Evolutionary conservation across 2,113 vertebrate species (phyloP), one percentile per base, ranked within the genome.

Genomic region (Ageneiosus marmoratus): DNA sequence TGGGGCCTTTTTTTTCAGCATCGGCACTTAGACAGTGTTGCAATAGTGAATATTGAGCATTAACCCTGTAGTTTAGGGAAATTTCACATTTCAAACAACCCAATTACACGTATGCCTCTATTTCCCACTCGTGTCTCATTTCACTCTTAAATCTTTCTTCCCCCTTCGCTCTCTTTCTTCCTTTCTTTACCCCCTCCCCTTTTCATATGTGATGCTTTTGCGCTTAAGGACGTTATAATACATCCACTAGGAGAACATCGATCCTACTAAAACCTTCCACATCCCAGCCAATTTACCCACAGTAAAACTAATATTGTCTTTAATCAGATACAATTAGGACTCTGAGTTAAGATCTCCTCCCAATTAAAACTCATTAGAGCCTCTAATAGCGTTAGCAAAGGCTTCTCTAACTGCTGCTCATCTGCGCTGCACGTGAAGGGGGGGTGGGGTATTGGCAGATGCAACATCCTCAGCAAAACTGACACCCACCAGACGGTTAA

Each of bases 241-340:
- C 92, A 92, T 92, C 91, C 91, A 90, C 88, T 88, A 93, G 92
- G 92, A 91, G 86, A 86, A 81, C 88, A 92, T 91, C 69, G 92
- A 92, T 91, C 88, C 90, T 82, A 83, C 83, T 83, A 85, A 91
- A 89, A 80, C 46, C 55, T 83, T 20, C 70, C 79, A 79, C 60
- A 81, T 88, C 84, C 82, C 48, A 74, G 67, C 87, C 93, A 93
- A 93, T 93, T 94, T 92, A 89, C 91, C 87, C 83, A 89, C 89
- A 91, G 91, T 93, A 93, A 94, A 94, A 93, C 92, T 91, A 94
- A 94, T 94, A 94, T 93, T 92, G 92, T 94, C 92, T 93, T 94
- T 94, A 94, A 95, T 95, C 93, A 94, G 93, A 94, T 93, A 90
- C 93, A 95, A 94, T 94, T 94, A 95, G 90, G 88, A 82, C 89